Conservation (phyloP, 1,140 invertebrate genomes). For the Meloidogyne floridensis region DNA sequence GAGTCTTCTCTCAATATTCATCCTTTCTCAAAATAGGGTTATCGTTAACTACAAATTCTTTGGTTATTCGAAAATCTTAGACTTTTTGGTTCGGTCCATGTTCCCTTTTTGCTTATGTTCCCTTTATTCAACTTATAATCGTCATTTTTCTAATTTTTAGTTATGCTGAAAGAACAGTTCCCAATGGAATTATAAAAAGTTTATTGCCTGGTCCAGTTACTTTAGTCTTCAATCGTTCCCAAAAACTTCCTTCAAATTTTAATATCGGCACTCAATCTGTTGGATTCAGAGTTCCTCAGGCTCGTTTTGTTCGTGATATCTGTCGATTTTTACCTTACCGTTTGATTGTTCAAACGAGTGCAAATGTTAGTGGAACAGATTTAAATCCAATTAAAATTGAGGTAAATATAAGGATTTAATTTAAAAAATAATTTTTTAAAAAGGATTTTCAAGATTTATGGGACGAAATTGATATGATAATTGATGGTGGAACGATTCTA, state of each 20-base stretch:
- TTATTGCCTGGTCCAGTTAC: conserved; percentile 50
- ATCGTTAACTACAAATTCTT: too few relatives aligned
- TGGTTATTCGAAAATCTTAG: too few relatives aligned
- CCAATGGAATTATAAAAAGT: conserved; percentile 33
- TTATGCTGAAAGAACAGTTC: conserved; percentile 36
- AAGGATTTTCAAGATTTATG: conserved; percentile 43
- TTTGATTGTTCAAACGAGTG: conserved; percentile 50
- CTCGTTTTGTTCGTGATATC: conserved; percentile 40
- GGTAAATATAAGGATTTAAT: not conserved
- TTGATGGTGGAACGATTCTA: conserved; percentile 31
- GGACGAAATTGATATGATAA: conserved; percentile 38
- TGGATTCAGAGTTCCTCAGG: conserved; percentile 47
- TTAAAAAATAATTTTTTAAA: not conserved
- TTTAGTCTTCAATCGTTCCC: conserved; percentile 36
- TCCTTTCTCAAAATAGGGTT: too few relatives aligned
- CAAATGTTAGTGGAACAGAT: conserved; percentile 45
- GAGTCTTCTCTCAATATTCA: too few relatives aligned
- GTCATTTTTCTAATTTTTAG: conserved; percentile 29
- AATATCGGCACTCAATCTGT: conserved; percentile 30
- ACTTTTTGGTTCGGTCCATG: too few relatives aligned
- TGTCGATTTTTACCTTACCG: conserved; percentile 30
- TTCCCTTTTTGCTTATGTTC: too few relatives aligned
- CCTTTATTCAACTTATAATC: too few relatives aligned
- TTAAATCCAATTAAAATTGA: conserved; percentile 35
- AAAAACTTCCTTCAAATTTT: conserved; percentile 35